Evolutionary conservation across 2,113 vertebrate species (phyloP).

Genomic region (Psittacula cyanocephala): DNA sequence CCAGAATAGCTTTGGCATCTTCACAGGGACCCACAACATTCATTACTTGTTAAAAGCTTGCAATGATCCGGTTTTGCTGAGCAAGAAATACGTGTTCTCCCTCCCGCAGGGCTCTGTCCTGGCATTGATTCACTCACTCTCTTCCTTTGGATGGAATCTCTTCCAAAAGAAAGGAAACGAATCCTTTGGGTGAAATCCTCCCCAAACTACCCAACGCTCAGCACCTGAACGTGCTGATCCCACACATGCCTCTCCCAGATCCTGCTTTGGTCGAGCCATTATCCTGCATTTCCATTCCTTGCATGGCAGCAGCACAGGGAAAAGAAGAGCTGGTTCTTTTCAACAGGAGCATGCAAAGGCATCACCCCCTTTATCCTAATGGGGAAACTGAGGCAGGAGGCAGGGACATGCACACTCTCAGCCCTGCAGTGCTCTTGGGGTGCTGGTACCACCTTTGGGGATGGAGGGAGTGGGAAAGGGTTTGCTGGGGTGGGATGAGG

Average conservation of each 20-base stretch:
- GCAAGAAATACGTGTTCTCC: neutral
- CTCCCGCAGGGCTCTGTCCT: accelerated
- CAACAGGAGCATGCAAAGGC: neutral
- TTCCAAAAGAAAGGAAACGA: neutral
- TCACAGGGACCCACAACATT: neutral
- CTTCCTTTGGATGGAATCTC: neutral
- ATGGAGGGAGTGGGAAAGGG: neutral
- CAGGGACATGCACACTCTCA: neutral
- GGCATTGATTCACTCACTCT: too few relatives aligned
- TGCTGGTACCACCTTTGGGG: neutral
- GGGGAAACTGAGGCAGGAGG: neutral
- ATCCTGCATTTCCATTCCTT: neutral
- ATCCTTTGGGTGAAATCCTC: neutral
- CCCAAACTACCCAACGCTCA: accelerated
- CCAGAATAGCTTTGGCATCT: neutral
- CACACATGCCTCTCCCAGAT: neutral
- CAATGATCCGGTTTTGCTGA: neutral
- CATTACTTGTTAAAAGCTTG: neutral
- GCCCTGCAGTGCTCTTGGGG: neutral
- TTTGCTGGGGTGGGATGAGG: neutral
- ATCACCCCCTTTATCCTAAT: neutral
- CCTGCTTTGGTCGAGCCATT: neutral
- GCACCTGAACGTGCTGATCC: accelerated
- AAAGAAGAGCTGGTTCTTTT: neutral
- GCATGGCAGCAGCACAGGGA: neutral